phyloP scores from a whole-genome alignment of 2,888 invertebrate species.

The Celastrina argiolus region DNA sequence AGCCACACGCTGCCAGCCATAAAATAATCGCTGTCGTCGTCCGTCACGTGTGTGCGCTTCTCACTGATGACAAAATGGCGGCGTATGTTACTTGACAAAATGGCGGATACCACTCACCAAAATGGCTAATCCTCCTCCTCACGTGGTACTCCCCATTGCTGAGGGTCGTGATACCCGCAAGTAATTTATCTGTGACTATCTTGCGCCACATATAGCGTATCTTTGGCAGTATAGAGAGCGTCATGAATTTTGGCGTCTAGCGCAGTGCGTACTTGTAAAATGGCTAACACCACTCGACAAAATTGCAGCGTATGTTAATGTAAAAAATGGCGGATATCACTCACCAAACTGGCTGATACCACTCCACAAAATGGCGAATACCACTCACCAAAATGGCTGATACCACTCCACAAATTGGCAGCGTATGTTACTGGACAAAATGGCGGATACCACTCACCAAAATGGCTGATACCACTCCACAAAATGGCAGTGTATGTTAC shows the following conservation, averaged over 20 bases:
- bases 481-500: not conserved
- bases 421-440: not conserved
- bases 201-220: too few relatives aligned
- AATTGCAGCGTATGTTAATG: not conserved
- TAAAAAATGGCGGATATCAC: not conserved
- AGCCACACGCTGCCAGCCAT: slow-evolving; percentile 90
- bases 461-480: not conserved
- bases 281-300: not conserved
- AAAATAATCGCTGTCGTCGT: slow-evolving; percentile 97
- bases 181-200: too few relatives aligned
- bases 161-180: too few relatives aligned
- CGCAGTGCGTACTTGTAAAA: too few relatives aligned
- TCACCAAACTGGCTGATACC: not conserved
- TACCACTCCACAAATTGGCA: not conserved
- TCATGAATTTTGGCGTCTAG: too few relatives aligned
- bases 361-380: not conserved
- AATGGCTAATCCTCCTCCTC: too few relatives aligned
- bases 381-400: not conserved
- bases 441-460: not conserved
- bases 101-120: not conserved
- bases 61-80: slow-evolving; percentile 65
- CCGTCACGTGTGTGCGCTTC: slow-evolving; percentile 87
- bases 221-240: too few relatives aligned
- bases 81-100: not conserved
- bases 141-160: too few relatives aligned